phyloP scores from a whole-genome alignment of 2,888 invertebrate species.

The Clepsis dumicolana region DNA sequence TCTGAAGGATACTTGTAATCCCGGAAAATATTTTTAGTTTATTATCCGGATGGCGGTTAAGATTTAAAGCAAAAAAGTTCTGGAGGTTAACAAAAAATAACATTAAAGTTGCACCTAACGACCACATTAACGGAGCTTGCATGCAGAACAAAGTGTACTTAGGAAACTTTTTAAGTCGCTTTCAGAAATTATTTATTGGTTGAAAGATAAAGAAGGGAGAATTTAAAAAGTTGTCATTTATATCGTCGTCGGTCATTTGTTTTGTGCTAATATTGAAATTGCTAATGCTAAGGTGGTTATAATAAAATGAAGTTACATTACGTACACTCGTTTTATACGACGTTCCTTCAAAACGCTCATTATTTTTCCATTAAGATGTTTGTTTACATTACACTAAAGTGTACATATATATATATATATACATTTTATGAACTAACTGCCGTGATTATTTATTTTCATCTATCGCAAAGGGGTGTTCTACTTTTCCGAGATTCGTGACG shows the following conservation, averaged over 20 bases:
- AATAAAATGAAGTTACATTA: not conserved
- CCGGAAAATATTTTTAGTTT: too few species aligned
- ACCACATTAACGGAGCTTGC: constrained; percentile 18
- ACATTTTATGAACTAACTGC: too few species aligned
- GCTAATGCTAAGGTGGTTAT: not conserved
- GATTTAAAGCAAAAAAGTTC: too few species aligned
- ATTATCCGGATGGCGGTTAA: too few species aligned
- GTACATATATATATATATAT: too few species aligned
- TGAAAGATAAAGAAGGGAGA: constrained; percentile 18
- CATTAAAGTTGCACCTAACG: constrained; percentile 10
- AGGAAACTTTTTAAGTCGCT: constrained; percentile 28
- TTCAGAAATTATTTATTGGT: constrained; percentile 32
- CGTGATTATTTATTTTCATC: too few species aligned
- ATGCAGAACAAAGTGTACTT: constrained; percentile 29
- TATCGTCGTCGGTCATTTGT: constrained; percentile 17
- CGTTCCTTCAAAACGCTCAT: too few species aligned
- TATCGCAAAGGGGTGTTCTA: too few species aligned
- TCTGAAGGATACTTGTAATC: too few species aligned
- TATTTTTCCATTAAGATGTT: too few species aligned
- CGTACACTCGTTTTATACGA: too few species aligned
- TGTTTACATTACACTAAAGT: too few species aligned
- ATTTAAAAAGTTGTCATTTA: constrained; percentile 37
- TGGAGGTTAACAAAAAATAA: not conserved
- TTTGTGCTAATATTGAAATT: constrained; percentile 1
- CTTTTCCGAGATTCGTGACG: not conserved